Percentiles rank a stretch among this genome's conserved stretches.
Evolutionary conservation across 2,113 vertebrate species (phyloP).

Genomic region (Eurypyga helias): DNA sequence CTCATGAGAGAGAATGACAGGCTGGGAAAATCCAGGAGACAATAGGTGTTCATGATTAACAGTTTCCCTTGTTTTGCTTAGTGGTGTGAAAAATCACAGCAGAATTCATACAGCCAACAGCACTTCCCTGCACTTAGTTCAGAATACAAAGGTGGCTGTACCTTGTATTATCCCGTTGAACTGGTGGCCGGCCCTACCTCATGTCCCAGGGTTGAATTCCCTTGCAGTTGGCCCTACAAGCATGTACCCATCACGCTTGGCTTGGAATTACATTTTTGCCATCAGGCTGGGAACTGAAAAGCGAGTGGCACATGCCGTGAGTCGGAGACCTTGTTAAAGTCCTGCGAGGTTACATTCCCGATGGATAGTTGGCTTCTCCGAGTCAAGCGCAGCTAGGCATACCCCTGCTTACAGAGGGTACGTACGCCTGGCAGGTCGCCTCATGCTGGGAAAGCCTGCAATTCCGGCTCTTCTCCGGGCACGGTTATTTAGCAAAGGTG

Average conservation of each 20-base stretch:
- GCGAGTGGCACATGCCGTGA: background rate
- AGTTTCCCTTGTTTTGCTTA: background rate
- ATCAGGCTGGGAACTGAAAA: conserved; percentile 2
- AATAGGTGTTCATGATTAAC: background rate
- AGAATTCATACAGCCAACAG: background rate
- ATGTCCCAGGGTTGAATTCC: background rate
- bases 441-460: background rate
- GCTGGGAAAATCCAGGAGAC: background rate
- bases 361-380: background rate
- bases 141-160: background rate
- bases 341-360: background rate
- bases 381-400: background rate
- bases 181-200: background rate
- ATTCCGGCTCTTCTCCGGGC: background rate
- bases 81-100: background rate
- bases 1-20: background rate
- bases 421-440: background rate
- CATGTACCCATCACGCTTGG: background rate
- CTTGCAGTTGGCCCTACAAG: background rate
- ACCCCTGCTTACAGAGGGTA: background rate
- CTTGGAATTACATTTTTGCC: conserved; percentile 31
- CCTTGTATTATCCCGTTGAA: background rate
- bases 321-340: conserved; percentile 14
- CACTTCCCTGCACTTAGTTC: background rate
- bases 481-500: background rate